A percentile compares a stretch with the other conserved stretches of the same genome.
These are phyloP conservation scores for Sceloporus undulatus DNA, from an alignment of 2,113 vertebrate species.

Conservation along the genomic window DNA sequence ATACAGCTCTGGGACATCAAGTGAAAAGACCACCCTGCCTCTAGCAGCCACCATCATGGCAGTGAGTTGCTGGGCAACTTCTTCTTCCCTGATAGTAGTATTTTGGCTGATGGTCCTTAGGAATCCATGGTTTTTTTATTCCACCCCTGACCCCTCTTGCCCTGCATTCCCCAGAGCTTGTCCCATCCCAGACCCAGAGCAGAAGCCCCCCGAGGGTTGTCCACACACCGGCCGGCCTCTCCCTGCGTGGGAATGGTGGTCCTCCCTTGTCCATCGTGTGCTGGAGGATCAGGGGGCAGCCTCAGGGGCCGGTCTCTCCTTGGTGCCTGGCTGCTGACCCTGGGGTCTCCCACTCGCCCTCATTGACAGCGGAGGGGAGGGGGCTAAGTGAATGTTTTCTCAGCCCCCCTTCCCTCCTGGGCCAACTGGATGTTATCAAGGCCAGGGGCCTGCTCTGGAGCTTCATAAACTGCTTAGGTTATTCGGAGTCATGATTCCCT, in stretches of 20 bases:
- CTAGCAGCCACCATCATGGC: background rate
- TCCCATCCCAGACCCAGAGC: background rate
- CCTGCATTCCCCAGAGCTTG: background rate
- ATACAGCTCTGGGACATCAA: background rate
- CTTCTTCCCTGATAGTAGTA: background rate
- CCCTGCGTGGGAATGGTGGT: background rate
- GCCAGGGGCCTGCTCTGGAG: conserved; percentile 72
- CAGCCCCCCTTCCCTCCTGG: conserved; percentile 50
- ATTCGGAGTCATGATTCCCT: conserved; percentile 86
- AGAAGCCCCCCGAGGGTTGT: background rate
- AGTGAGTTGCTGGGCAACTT: no score
- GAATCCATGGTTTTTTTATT: background rate
- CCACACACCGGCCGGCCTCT: no score
- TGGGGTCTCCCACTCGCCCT: conserved; percentile 58
- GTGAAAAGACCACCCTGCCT: background rate
- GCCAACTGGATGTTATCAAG: conserved; percentile 73
- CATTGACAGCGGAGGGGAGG: conserved; percentile 49
- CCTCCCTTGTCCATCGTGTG: background rate
- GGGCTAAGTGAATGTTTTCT: conserved; percentile 57
- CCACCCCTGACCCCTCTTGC: background rate
- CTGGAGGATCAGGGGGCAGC: no score
- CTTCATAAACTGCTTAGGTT: conserved; percentile 81
- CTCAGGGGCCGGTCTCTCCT: background rate
- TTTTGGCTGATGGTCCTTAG: background rate
- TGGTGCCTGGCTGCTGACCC: background rate